Evolutionary conservation across 1,140 invertebrate species (phyloP).

Genomic region (Drosophila yakuba): DNA sequence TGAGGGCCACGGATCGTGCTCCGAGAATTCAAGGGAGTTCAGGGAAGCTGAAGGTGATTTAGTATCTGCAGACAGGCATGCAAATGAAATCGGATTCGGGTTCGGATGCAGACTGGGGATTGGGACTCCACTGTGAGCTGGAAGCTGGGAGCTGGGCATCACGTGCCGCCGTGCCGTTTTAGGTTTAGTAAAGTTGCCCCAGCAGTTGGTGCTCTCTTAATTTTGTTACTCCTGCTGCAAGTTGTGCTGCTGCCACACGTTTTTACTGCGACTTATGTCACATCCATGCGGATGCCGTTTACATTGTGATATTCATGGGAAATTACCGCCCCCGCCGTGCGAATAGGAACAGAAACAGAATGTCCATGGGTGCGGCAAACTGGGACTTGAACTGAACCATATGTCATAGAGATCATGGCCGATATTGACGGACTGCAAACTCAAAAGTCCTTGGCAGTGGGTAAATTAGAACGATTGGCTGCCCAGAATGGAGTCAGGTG

Average conservation of each 20-base stretch:
- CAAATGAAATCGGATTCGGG: constrained; percentile 18
- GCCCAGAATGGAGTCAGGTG: background rate
- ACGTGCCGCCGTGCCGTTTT: constrained; percentile 49
- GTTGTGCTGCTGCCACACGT: constrained; percentile 55
- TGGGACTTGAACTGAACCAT: background rate
- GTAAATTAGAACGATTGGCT: constrained; percentile 48
- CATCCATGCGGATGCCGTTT: constrained; percentile 43
- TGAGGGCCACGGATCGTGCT: constrained; percentile 48
- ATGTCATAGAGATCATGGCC: constrained; percentile 1
- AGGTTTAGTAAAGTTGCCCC: constrained; percentile 72
- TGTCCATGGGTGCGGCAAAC: background rate
- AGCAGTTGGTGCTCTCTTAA: constrained; percentile 61
- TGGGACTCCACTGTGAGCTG: background rate
- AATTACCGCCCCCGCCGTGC: constrained; percentile 24
- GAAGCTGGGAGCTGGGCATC: constrained; percentile 25
- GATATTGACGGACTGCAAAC: constrained; percentile 1
- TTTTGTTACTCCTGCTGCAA: constrained; percentile 51
- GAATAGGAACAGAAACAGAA: constrained; percentile 2
- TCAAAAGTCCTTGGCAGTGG: constrained; percentile 37
- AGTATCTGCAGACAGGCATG: constrained; percentile 76
- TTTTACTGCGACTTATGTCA: constrained; percentile 64
- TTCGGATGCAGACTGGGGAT: background rate
- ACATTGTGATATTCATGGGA: constrained; percentile 34
- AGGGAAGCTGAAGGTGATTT: constrained; percentile 74
- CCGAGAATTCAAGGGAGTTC: constrained; percentile 14